phyloP scores from a whole-genome alignment of 2,888 invertebrate genomes.

The Spisula solida region DNA sequence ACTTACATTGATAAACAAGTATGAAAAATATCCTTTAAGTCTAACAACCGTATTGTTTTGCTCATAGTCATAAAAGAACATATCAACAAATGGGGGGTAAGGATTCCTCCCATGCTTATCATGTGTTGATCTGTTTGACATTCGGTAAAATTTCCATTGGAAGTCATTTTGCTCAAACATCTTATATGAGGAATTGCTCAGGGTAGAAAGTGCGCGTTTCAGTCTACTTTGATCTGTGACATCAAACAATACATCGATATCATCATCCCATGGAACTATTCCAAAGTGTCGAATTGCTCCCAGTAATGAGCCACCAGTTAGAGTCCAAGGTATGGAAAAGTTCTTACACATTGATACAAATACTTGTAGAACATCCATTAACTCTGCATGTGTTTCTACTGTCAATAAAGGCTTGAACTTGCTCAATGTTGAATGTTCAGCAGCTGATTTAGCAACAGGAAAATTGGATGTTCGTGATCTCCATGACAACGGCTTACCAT shows the following conservation, averaged over 20 bases:
- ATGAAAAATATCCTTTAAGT: neutral
- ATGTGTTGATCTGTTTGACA: neutral
- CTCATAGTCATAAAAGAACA: neutral
- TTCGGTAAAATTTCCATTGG: neutral
- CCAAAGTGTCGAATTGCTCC: neutral
- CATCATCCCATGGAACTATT: conserved; percentile 31
- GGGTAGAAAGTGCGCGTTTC: neutral
- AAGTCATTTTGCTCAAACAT: neutral
- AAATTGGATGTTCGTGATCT: too few species aligned
- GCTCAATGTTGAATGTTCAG: too few species aligned
- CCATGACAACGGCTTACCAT: too few species aligned
- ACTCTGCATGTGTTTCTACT: neutral
- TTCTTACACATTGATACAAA: neutral
- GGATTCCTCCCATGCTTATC: too few species aligned
- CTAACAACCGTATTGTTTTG: neutral
- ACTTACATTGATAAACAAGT: too few species aligned
- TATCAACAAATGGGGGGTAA: neutral
- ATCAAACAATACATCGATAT: conserved; percentile 23
- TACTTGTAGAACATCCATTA: neutral
- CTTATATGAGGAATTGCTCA: neutral
- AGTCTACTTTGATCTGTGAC: neutral
- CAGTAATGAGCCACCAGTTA: neutral
- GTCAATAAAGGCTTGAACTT: neutral
- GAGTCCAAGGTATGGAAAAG: neutral
- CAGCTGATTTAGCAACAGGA: too few species aligned